Evolutionary conservation across 1,140 invertebrate genomes (phyloP), one percentile per base, ranked within the genome.

Genomic region (Dendroctonus ponderosae): DNA sequence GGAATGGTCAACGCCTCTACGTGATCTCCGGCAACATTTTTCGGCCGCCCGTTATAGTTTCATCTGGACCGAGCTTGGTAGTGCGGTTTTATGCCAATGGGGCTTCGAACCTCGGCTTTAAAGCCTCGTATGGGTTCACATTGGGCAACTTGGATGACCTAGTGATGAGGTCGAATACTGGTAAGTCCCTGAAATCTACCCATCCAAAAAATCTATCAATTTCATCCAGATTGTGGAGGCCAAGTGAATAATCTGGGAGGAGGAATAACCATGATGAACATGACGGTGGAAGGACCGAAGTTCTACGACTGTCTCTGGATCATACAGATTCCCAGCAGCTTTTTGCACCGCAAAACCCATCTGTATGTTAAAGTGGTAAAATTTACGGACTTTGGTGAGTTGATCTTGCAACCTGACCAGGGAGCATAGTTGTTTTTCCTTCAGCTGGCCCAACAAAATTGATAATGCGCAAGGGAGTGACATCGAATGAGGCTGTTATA

Each of bases 241-340:
- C 85, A 85, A 74, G 88, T 90, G 4, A 86, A 87, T 52, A 88
- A 89, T 73, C 81, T 86, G 11, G 89, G 89, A 4, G 89, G 89
- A 0, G 84, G 86, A 8, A 91, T 91, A 37, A 90, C 89, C 7
- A 90, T 91, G 89, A 87, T 89, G 84, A 85, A 90, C 70, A 90
- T 90, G 88, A 84, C 87, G 6, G 80, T 80, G 50, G 83, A 85
- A 64, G 82, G 81, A 2, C 79, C 82, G 0, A 84, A 85, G 72
- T 80, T 82, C 0, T 91, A 87, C 68, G 88, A 91, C 71, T 91
- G 89, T 72, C 83, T 90, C 43, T 91, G 89, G 89, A 80, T 91
- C 5, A 86, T 91, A 4, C 83, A 85, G 72, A 87, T 86, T 5
- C 83, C 85, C 2, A 83, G 84, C 46, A 86, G 82, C 67, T 87